Percentiles rank a stretch among this genome's conserved stretches.
Evolutionary conservation across 2,797 vertebrate genomes (phyloP).

Genomic region (Manis pentadactyla): DNA sequence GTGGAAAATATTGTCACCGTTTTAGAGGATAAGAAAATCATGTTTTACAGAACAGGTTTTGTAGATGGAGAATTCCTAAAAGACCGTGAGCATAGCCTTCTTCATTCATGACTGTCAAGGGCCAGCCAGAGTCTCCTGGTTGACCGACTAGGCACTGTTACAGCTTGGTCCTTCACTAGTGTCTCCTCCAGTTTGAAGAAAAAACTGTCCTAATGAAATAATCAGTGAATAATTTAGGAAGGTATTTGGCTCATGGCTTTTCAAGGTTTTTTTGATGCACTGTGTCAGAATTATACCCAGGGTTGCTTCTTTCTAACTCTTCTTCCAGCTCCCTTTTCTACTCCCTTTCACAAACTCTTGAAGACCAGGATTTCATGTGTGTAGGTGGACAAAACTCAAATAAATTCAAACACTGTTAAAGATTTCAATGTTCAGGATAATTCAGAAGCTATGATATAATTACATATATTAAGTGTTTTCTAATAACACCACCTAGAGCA

Average conservation of each 20-base stretch:
- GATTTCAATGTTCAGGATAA: conserved; percentile 13
- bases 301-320: not conserved
- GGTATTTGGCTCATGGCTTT: not conserved
- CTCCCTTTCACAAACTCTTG: conserved; percentile 34
- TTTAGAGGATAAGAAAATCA: not conserved
- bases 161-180: not conserved
- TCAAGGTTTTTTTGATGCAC: conserved; percentile 55
- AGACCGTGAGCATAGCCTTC: not conserved
- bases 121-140: not conserved
- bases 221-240: conserved; percentile 46
- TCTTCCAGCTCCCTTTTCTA: not conserved
- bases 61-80: conserved; percentile 6
- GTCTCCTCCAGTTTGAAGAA: conserved; percentile 20
- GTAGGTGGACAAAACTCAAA: conserved; percentile 2
- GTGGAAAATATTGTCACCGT: not conserved
- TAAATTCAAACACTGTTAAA: conserved; percentile 19
- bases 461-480: not conserved
- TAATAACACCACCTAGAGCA: not conserved
- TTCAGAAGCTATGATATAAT: conserved; percentile 15
- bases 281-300: conserved; percentile 10
- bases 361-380: not conserved
- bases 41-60: not conserved
- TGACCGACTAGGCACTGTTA: not conserved
- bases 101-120: not conserved
- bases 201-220: not conserved